A percentile compares a stretch with the other conserved stretches of the same genome.
Evolutionary conservation across 2,888 invertebrate species (phyloP).

Genomic region (Tenthredo mesomela): DNA sequence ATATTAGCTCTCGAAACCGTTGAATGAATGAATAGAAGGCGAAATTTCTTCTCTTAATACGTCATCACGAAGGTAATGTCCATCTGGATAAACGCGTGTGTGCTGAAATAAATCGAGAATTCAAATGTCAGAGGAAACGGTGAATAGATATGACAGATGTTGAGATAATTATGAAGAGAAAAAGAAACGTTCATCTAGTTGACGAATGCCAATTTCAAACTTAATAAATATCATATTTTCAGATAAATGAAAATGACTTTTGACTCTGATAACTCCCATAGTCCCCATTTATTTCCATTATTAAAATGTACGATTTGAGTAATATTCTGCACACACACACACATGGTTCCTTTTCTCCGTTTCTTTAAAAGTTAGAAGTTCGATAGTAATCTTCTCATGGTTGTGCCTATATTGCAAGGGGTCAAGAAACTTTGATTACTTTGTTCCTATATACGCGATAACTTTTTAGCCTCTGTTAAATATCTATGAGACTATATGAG

Average conservation of each 20-base stretch:
- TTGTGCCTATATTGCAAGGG: background rate
- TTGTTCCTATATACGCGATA: background rate
- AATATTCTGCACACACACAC: too few species aligned
- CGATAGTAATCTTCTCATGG: background rate
- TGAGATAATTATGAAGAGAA: background rate
- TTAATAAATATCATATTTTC: background rate
- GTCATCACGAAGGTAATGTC: background rate
- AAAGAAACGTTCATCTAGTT: background rate
- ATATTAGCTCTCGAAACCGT: background rate
- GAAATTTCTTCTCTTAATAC: background rate
- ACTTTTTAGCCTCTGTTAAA: background rate
- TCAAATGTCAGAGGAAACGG: background rate
- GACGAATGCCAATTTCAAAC: background rate
- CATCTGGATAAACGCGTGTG: too few species aligned
- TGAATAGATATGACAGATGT: conserved; percentile 29
- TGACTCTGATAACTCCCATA: too few species aligned
- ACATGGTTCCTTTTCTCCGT: background rate
- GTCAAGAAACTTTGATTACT: conserved; percentile 36
- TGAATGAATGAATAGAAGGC: background rate
- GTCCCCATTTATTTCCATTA: too few species aligned
- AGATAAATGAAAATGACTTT: background rate
- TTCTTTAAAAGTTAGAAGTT: background rate
- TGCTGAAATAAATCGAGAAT: background rate
- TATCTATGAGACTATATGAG: background rate
- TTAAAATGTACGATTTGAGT: too few species aligned